Evolutionary conservation across 2,888 invertebrate species (phyloP).

Genomic region (Actias luna): DNA sequence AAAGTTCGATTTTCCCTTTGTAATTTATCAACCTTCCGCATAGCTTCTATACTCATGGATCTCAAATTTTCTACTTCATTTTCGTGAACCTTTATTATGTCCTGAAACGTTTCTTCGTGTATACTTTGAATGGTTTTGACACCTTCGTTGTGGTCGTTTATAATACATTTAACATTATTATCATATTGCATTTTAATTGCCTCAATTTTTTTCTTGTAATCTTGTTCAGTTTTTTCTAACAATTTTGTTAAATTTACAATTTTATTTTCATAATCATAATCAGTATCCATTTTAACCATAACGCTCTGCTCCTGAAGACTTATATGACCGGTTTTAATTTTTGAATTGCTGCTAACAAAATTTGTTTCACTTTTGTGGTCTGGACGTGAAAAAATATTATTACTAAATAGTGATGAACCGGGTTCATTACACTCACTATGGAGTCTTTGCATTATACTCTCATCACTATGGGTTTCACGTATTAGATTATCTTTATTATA

Average conservation of each 20-base stretch:
- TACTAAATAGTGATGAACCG: constrained; percentile 29
- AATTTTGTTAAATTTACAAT: constrained; percentile 53
- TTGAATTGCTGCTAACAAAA: constrained; percentile 31
- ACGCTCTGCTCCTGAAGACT: constrained; percentile 38
- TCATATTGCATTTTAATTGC: constrained; percentile 79
- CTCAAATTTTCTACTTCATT: constrained; percentile 76
- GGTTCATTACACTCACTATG: constrained; percentile 24
- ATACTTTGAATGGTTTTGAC: constrained; percentile 78
- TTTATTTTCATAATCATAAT: constrained; percentile 54
- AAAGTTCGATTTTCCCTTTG: constrained; percentile 62
- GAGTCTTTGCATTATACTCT: constrained; percentile 31
- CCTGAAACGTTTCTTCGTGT: constrained; percentile 76
- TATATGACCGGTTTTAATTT: constrained; percentile 29
- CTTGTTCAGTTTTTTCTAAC: constrained; percentile 58
- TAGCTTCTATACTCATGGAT: constrained; percentile 70
- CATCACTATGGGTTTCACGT: constrained; percentile 47
- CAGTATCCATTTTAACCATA: constrained; percentile 48
- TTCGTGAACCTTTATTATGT: constrained; percentile 73
- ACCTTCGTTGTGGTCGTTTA: constrained; percentile 79
- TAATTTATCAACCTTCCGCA: constrained; percentile 65
- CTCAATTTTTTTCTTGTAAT: constrained; percentile 66
- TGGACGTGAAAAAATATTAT: constrained; percentile 30
- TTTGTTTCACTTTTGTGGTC: constrained; percentile 33
- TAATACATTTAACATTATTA: constrained; percentile 73
- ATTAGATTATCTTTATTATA: constrained; percentile 29